phyloP scores from a whole-genome alignment of 2,888 invertebrate species.

The Caenorhabditis angaria region DNA sequence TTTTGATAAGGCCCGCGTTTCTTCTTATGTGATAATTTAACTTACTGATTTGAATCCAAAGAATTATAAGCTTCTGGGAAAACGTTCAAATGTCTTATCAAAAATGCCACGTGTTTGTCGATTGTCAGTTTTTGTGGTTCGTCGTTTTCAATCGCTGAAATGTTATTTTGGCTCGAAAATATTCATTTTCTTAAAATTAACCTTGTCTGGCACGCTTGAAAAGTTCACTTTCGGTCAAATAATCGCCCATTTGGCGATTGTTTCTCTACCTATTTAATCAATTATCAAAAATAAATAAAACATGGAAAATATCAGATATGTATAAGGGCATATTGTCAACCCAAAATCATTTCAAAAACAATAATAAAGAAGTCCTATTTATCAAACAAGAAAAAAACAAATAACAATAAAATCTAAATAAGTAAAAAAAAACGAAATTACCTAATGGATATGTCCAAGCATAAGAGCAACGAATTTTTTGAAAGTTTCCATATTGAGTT shows the following conservation, averaged over 20 bases:
- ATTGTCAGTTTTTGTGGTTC: constrained; percentile 28
- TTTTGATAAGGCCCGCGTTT: too few relatives aligned
- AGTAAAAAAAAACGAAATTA: constrained; percentile 1
- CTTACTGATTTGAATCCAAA: constrained; percentile 58
- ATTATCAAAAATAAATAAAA: neutral
- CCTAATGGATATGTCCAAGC: constrained; percentile 42
- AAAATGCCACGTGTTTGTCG: constrained; percentile 50
- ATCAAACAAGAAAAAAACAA: constrained; percentile 3
- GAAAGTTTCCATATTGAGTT: constrained; percentile 65
- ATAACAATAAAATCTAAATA: constrained; percentile 11
- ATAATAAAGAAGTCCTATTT: constrained; percentile 5
- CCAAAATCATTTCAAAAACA: constrained; percentile 9
- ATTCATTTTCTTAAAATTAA: constrained; percentile 6
- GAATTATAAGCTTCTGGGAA: constrained; percentile 57
- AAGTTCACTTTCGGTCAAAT: constrained; percentile 25
- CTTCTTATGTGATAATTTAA: too few relatives aligned
- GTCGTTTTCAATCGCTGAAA: constrained; percentile 29
- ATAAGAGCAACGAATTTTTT: constrained; percentile 62
- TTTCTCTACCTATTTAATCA: neutral
- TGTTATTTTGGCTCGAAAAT: neutral
- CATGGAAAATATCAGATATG: neutral
- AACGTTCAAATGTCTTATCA: constrained; percentile 56
- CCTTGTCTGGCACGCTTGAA: constrained; percentile 27
- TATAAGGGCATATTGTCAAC: neutral
- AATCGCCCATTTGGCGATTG: constrained; percentile 36